A percentile compares a stretch with the other conserved stretches of the same genome.
Evolutionary conservation across 2,888 invertebrate genomes (phyloP).

Genomic region (Troides oblongomaculatus): DNA sequence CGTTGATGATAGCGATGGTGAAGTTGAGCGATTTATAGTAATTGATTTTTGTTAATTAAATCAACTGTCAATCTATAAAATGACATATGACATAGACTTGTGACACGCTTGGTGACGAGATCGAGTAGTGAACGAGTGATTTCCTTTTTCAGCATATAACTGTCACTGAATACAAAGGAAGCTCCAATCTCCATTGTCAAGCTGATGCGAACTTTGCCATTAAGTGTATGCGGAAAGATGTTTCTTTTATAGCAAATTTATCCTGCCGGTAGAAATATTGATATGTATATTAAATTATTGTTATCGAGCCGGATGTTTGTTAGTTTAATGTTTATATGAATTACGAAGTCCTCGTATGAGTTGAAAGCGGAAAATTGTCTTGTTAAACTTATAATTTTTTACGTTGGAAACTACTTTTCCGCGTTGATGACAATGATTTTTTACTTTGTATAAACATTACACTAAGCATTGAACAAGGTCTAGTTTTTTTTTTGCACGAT

Average conservation of each 20-base stretch:
- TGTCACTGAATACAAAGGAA: background rate
- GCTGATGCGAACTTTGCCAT: background rate
- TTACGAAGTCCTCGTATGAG: background rate
- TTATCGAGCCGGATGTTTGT: background rate
- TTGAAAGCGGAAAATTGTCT: background rate
- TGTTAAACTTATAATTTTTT: background rate
- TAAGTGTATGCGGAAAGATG: background rate
- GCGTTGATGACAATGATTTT: too few species aligned
- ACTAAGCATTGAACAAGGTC: too few species aligned
- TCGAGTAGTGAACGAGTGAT: background rate
- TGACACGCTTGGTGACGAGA: background rate
- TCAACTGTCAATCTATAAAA: too few species aligned
- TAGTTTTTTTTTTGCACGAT: too few species aligned
- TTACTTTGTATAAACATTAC: too few species aligned
- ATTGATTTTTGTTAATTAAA: too few species aligned
- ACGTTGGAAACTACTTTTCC: too few species aligned
- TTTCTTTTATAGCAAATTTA: background rate
- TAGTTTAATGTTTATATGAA: background rate
- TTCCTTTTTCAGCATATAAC: background rate
- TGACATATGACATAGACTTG: too few species aligned
- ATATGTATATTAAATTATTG: background rate
- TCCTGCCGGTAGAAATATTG: background rate
- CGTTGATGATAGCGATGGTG: too few species aligned
- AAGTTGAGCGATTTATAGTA: too few species aligned
- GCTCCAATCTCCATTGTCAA: background rate